phyloP scores from a whole-genome alignment of 1,140 invertebrate genomes.

The Eumeta japonica region DNA sequence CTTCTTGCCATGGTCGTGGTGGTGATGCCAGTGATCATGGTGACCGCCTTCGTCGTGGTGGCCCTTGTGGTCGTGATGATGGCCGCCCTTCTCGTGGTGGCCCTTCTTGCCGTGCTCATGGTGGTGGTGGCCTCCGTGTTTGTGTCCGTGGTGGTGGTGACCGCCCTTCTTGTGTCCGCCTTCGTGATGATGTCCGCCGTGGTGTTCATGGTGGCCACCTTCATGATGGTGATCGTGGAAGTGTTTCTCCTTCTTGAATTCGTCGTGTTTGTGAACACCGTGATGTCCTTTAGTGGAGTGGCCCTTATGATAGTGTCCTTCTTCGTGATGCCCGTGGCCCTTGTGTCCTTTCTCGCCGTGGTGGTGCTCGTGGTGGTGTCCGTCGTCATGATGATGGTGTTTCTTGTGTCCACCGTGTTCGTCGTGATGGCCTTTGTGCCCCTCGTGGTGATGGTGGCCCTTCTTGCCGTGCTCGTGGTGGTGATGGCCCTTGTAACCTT shows the following conservation, averaged over 20 bases:
- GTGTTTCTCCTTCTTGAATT: constrained; percentile 60
- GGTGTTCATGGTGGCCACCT: constrained; percentile 65
- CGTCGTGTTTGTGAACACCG: constrained; percentile 72
- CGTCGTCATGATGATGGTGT: constrained; percentile 70
- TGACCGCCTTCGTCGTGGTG: constrained; percentile 59
- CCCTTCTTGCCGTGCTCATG: constrained; percentile 71
- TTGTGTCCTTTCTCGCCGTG: constrained; percentile 67
- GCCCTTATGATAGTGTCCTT: constrained; percentile 69
- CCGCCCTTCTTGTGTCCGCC: constrained; percentile 68
- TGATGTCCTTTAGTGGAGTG: constrained; percentile 75
- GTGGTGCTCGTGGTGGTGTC: constrained; percentile 72
- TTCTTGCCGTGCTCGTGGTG: constrained; percentile 69
- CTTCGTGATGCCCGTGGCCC: constrained; percentile 60
- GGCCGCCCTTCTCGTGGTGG: constrained; percentile 65
- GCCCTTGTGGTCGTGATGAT: constrained; percentile 44
- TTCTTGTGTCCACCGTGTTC: constrained; percentile 74
- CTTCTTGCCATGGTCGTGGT: constrained; percentile 64
- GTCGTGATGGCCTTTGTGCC: constrained; percentile 68
- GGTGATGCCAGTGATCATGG: constrained; percentile 61
- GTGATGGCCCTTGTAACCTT: constrained; percentile 63
- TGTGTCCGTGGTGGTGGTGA: constrained; percentile 66
- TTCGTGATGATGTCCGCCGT: constrained; percentile 66
- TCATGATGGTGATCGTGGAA: constrained; percentile 77
- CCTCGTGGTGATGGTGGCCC: constrained; percentile 71
- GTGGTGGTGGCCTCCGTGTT: constrained; percentile 65